phyloP scores from a whole-genome alignment of 2,113 vertebrate genomes.

The Neodon shergylaensis region DNA sequence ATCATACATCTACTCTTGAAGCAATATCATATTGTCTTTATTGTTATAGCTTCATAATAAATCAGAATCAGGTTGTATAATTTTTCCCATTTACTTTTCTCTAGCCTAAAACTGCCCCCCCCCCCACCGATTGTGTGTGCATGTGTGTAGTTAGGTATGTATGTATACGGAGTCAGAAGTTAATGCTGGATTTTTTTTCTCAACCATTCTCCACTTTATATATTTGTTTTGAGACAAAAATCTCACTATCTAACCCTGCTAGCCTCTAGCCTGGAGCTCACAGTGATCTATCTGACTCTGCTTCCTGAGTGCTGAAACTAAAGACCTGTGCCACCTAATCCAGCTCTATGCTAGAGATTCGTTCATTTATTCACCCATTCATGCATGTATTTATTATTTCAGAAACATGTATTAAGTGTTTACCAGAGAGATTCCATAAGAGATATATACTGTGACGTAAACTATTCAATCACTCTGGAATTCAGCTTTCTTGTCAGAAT shows the following conservation, averaged over 20 bases:
- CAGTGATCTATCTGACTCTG: neutral
- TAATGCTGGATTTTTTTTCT: neutral
- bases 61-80: slow-evolving; percentile 22
- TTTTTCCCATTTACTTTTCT: neutral
- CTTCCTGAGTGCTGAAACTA: neutral
- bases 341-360: too few relatives aligned
- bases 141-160: neutral
- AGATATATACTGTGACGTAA: neutral
- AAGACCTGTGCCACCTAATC: neutral
- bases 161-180: neutral
- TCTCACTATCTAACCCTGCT: neutral
- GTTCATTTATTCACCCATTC: too few relatives aligned
- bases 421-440: neutral
- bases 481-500: slow-evolving; percentile 13
- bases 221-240: neutral
- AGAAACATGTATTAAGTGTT: neutral
- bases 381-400: neutral
- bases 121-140: too few relatives aligned
- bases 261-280: neutral
- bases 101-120: neutral
- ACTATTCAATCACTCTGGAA: slow-evolving; percentile 5
- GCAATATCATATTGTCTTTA: neutral
- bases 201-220: neutral
- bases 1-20: neutral
- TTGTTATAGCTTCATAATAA: neutral